Conservation (phyloP, 2,888 invertebrate species). For the Cephus rjabovi region DNA sequence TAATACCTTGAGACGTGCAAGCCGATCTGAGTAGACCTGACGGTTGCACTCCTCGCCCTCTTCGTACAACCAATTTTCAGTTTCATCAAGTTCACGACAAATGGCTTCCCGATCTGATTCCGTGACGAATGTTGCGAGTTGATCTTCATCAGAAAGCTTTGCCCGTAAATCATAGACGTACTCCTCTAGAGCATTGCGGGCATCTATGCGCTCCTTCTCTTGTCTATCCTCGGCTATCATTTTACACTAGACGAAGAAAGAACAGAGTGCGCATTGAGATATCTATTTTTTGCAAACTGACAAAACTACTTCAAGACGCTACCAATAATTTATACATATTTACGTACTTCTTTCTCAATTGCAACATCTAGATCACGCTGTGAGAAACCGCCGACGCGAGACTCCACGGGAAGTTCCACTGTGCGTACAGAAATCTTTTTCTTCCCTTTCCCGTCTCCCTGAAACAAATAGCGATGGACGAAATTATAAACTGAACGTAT, state of each 20-base stretch:
- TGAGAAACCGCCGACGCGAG: conserved; percentile 78
- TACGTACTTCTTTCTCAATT: conserved; percentile 81
- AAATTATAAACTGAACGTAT: neutral
- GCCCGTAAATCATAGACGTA: conserved; percentile 97
- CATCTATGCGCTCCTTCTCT: conserved; percentile 95
- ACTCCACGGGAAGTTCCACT: conserved; percentile 86
- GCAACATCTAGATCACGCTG: conserved; percentile 79
- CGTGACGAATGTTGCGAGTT: conserved; percentile 80
- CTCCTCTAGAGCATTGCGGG: conserved; percentile 97
- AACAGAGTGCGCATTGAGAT: neutral
- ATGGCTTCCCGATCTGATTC: conserved; percentile 76
- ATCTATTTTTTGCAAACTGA: neutral
- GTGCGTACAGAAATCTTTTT: conserved; percentile 85
- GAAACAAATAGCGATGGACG: conserved; percentile 26
- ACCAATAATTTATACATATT: neutral
- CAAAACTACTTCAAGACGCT: neutral
- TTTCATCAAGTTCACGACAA: conserved; percentile 78
- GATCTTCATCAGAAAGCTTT: conserved; percentile 83
- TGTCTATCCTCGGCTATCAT: conserved; percentile 89
- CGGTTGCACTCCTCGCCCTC: conserved; percentile 94
- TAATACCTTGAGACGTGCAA: conserved; percentile 51
- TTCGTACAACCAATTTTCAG: conserved; percentile 98
- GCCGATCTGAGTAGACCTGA: conserved; percentile 70
- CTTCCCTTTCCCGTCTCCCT: conserved; percentile 70
- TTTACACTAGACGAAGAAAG: conserved; percentile 70